Percentiles rank a stretch among this genome's conserved stretches.
Evolutionary conservation across 2,113 vertebrate species (phyloP).

Genomic region (Ctenodactylus gundi): DNA sequence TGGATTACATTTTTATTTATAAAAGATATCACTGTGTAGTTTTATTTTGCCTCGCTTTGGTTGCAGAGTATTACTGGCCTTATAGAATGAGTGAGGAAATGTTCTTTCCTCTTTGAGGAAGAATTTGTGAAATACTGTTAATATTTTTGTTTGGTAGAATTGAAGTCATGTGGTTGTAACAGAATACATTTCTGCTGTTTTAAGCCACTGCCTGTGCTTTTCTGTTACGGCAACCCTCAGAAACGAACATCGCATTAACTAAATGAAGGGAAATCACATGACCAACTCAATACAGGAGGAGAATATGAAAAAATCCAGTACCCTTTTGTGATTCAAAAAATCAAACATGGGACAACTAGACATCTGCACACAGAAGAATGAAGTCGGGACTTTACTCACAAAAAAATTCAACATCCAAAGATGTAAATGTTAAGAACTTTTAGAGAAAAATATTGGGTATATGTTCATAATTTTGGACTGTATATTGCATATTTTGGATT

Average conservation of each 20-base stretch:
- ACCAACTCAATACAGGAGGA: background rate
- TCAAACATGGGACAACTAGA: background rate
- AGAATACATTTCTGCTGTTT: background rate
- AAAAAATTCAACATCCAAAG: constrained; percentile 19
- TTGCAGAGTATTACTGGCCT: no score
- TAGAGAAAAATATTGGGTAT: background rate
- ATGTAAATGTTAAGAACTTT: background rate
- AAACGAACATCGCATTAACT: background rate
- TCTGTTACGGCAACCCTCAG: background rate
- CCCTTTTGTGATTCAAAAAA: background rate
- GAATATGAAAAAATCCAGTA: background rate
- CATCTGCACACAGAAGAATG: background rate
- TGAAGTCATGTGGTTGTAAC: background rate
- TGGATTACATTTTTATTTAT: background rate
- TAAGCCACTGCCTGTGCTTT: background rate
- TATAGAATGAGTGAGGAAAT: no score
- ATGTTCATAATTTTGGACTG: background rate
- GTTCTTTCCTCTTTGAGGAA: no score
- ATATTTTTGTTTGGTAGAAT: no score
- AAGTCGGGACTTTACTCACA: background rate
- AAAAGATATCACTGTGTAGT: no score
- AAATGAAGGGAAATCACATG: background rate
- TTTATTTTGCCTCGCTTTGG: no score
- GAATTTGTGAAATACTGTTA: no score
- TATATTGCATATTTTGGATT: no score